Evolutionary conservation across 2,113 vertebrate species (phyloP).

Genomic region (Recurvirostra avosetta): DNA sequence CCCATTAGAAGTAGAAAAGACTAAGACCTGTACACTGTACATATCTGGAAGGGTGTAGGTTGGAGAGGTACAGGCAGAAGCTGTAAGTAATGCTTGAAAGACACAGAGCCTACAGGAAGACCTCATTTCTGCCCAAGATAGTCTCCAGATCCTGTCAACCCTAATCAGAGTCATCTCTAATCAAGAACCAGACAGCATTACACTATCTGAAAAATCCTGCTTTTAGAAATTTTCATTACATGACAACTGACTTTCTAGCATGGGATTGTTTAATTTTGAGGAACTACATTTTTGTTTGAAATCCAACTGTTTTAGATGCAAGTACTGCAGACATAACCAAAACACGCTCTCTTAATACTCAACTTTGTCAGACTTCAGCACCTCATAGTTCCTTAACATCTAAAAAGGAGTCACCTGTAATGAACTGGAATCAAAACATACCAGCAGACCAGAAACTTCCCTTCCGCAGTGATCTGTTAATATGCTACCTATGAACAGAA

Average conservation of each 20-base stretch:
- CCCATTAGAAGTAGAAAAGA: not conserved
- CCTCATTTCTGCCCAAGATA: not conserved
- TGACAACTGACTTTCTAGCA: not conserved
- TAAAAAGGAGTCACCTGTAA: not conserved
- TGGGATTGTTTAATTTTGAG: not conserved
- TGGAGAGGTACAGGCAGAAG: not conserved
- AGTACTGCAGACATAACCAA: not conserved
- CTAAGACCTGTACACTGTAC: not conserved
- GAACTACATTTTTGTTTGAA: not conserved
- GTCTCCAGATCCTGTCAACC: not conserved
- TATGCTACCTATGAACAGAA: not conserved
- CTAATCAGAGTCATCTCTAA: not conserved
- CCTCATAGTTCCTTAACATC: not conserved
- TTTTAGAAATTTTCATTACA: not conserved
- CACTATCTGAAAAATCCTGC: not conserved
- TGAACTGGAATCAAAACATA: not conserved
- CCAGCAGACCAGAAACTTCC: not conserved
- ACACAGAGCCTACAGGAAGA: not conserved
- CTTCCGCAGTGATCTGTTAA: not conserved
- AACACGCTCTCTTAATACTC: not conserved
- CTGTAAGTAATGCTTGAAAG: not conserved
- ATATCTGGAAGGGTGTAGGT: not conserved
- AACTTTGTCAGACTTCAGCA: not conserved
- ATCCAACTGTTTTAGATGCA: not conserved
- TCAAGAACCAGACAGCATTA: not conserved